These are phyloP conservation scores for Platycnemis pennipes DNA, from an alignment of 2,888 invertebrate species.

Conservation along the genomic window DNA sequence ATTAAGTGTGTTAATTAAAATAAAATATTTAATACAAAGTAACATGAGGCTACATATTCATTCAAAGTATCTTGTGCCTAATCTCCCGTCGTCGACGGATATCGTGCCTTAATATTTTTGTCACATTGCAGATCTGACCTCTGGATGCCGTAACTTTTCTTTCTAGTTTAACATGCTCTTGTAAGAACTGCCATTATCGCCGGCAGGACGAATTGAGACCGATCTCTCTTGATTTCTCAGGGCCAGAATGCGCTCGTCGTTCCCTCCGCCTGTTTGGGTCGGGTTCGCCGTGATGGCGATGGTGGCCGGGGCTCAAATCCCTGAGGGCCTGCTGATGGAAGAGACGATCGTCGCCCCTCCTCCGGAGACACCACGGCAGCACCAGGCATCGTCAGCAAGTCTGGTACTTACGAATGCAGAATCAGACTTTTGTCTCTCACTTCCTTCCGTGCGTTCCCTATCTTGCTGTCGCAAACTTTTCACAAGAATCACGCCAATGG, in stretches of 20 bases:
- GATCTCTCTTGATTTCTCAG: not conserved
- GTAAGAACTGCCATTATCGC: not conserved
- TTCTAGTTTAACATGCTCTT: not conserved
- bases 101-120: too few relatives aligned
- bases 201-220: not conserved
- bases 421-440: not conserved
- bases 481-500: not conserved
- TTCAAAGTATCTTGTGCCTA: not conserved
- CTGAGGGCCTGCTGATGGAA: slow-evolving; percentile 57
- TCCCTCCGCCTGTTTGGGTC: slow-evolving; percentile 12
- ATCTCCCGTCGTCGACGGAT: too few relatives aligned
- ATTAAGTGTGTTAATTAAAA: not conserved
- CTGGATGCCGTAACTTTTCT: not conserved
- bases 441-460: not conserved
- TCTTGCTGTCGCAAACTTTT: not conserved
- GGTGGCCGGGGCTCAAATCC: slow-evolving; percentile 37
- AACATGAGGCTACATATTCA: not conserved
- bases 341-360: slow-evolving; percentile 35
- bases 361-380: slow-evolving; percentile 38
- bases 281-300: not conserved
- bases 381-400: slow-evolving; percentile 13
- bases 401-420: slow-evolving; percentile 40
- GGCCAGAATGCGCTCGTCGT: slow-evolving; percentile 8
- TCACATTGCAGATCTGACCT: too few relatives aligned
- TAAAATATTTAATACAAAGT: too few relatives aligned